A percentile compares a stretch with the other conserved stretches of the same genome.
Evolutionary conservation across 2,797 vertebrate species (phyloP).

Genomic region (Pitangus sulphuratus): DNA sequence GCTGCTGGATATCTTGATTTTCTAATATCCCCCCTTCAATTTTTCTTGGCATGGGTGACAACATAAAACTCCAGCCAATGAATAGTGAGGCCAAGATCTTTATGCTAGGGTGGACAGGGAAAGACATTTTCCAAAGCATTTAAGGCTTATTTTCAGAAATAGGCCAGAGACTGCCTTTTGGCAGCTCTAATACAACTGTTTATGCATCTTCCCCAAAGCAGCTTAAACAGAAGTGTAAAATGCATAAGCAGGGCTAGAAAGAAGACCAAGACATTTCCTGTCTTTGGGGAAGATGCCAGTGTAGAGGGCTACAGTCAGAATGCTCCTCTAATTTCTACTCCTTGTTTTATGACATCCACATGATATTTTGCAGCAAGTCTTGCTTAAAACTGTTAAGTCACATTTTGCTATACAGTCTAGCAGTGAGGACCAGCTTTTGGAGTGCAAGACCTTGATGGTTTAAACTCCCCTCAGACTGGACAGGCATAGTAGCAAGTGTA

Average conservation of each 20-base stretch:
- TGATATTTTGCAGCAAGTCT: background rate
- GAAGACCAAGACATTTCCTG: background rate
- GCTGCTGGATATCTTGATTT: background rate
- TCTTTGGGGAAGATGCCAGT: background rate
- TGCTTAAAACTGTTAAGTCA: background rate
- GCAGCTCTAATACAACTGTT: background rate
- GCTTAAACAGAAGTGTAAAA: background rate
- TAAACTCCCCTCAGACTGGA: background rate
- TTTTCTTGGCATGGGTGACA: background rate
- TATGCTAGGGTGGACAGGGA: background rate
- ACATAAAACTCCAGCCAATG: background rate
- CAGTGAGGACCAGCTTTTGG: background rate
- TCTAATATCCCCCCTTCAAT: background rate
- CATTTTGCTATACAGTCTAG: background rate
- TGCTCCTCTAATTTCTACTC: background rate
- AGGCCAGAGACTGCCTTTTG: background rate
- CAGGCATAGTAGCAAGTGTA: background rate
- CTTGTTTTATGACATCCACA: background rate
- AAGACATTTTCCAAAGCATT: background rate
- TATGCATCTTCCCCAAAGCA: background rate
- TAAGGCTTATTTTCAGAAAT: background rate
- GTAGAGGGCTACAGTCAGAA: background rate
- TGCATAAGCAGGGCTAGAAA: background rate
- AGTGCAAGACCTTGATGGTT: background rate
- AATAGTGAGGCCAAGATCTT: background rate